Percentiles rank a stretch among this genome's conserved stretches.
These are phyloP conservation scores for Cremastobaeus sp. DNA, from an alignment of 2,888 invertebrate genomes.

Conservation along the genomic window DNA sequence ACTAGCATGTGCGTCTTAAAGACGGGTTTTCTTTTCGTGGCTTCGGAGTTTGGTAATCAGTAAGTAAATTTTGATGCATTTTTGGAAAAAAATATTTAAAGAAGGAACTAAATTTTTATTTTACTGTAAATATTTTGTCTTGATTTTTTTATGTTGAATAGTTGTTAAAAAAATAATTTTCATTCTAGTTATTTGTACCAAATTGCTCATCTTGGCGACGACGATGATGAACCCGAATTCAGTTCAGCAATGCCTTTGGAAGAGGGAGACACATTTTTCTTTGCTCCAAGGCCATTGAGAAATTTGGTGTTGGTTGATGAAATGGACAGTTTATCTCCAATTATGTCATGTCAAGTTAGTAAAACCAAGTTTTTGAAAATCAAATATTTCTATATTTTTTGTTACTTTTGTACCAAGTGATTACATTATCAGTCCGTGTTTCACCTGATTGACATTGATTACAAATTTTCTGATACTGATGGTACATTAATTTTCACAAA, in stretches of 20 bases:
- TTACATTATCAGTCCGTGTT: slow-evolving; percentile 74
- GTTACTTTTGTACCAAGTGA: slow-evolving; percentile 52
- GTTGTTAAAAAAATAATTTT: slow-evolving; percentile 6
- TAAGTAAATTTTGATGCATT: slow-evolving; percentile 81
- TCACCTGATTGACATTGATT: slow-evolving; percentile 77
- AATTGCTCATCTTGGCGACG: slow-evolving; percentile 99
- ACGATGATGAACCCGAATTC: slow-evolving; percentile 99
- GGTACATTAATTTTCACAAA: slow-evolving; percentile 15
- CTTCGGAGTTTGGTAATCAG: slow-evolving; percentile 99
- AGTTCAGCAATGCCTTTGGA: slow-evolving; percentile 98
- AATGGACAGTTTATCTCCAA: slow-evolving; percentile 96
- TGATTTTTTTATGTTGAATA: background rate
- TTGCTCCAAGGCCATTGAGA: slow-evolving; percentile 94
- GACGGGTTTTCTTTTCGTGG: slow-evolving; percentile 98
- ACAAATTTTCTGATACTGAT: slow-evolving; percentile 71
- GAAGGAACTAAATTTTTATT: slow-evolving; percentile 6
- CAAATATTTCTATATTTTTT: background rate
- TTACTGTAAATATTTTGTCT: no score
- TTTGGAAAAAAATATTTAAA: background rate
- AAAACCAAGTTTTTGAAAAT: background rate
- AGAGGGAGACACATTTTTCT: slow-evolving; percentile 99
- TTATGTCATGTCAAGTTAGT: slow-evolving; percentile 86
- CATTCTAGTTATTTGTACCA: slow-evolving; percentile 93
- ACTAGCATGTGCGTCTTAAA: slow-evolving; percentile 98
- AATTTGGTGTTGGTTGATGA: slow-evolving; percentile 98